Evolutionary conservation across 2,797 vertebrate species (phyloP), one percentile per base, ranked within the genome.

Genomic region (Onychomys arenicola): DNA sequence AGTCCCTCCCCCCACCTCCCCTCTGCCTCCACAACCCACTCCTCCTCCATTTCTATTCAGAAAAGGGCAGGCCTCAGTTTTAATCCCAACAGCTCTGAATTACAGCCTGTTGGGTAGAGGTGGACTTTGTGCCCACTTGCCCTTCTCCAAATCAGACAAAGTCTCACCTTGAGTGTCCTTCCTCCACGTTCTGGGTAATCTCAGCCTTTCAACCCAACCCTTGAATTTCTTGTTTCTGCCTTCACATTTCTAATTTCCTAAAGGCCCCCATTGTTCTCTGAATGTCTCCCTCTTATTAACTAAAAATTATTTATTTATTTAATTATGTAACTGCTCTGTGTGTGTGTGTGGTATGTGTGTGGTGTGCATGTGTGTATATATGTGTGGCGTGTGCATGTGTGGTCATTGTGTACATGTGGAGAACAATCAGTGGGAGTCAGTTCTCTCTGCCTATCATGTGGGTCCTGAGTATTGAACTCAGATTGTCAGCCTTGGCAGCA

Each of bases 171-270:
- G 25, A 67, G 21, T 90, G 89, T 94, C 49, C 27, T 61, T 65
- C 92, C 61, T 77, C 25, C 7, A 25, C 23, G 25, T 90, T 92
- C 65, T 91, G 49, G 57, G 29, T 61, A n/a, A 61, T 69, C 49
- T 93, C 27, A 94, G 29, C 10, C 61, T 71, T 94, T 94, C n/a
- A 94, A n/a, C 3, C 25, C 19, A 75, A 27, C 61, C 91, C 16
- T 37, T 61, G 71, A 71, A 67, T 93, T 91, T 85, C 83, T 94
- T 77, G 65, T 83, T 88, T 94, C n/a, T 76, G 10, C 5, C 84
- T 40, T 52, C 29, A 34, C 52, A 19, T 59, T 88, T 92, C 80
- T 71, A 76, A 81, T 93, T 76, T 86, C 43, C 27, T 57, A 27
- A 46, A 75, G 9, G 9, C 55, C 49, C 14, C 76, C n/a, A 52